phyloP scores from a whole-genome alignment of 2,888 invertebrate species.

The Megastigmus dorsalis region DNA sequence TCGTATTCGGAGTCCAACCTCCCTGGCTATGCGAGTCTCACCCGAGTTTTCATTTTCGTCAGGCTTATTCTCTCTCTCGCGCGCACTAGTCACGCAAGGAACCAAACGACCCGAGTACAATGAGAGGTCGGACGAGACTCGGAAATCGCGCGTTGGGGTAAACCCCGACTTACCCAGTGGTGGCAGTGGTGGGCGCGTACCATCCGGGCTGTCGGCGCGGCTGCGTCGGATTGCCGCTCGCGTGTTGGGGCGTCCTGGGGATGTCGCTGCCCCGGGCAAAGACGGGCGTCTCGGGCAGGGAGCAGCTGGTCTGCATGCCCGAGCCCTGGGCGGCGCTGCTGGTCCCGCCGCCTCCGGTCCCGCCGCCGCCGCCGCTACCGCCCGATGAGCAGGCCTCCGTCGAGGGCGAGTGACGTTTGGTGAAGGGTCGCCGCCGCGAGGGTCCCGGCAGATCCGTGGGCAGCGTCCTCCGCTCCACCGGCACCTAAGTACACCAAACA shows the following conservation, averaged over 20 bases:
- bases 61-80: too few relatives aligned
- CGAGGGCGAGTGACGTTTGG: conserved; percentile 78
- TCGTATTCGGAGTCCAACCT: too few relatives aligned
- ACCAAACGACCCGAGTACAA: too few relatives aligned
- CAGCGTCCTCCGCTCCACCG: conserved; percentile 81
- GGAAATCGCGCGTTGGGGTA: too few relatives aligned
- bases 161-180: conserved; percentile 71
- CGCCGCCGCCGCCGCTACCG: conserved; percentile 86
- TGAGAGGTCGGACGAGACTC: too few relatives aligned
- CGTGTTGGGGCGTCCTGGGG: conserved; percentile 85
- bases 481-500: conserved; percentile 68
- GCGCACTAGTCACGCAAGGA: too few relatives aligned
- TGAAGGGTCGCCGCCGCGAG: conserved; percentile 74
- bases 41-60: too few relatives aligned
- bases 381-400: conserved; percentile 89
- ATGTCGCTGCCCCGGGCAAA: conserved; percentile 89
- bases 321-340: conserved; percentile 79
- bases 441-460: conserved; percentile 82
- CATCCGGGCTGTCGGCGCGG: conserved; percentile 67
- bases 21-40: too few relatives aligned
- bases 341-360: conserved; percentile 83
- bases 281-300: conserved; percentile 91
- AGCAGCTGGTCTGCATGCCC: conserved; percentile 87
- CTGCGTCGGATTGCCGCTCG: conserved; percentile 74
- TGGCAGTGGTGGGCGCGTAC: conserved; percentile 72